These are phyloP conservation scores for Trichoplax adhaerens DNA, from an alignment of 37 sponge, comb jelly and placozoan genomes.

Conservation along the genomic window DNA sequence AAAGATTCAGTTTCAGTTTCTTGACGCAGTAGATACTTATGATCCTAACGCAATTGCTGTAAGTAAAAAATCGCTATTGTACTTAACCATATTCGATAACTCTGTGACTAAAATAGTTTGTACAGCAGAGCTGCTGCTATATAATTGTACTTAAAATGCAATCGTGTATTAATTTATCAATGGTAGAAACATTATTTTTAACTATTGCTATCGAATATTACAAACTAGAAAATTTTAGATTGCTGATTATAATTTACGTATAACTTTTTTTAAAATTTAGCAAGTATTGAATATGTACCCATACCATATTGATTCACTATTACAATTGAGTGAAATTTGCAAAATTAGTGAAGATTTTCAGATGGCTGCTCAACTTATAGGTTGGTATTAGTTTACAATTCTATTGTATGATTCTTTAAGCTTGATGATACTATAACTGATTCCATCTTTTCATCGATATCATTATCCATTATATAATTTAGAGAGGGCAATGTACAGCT, in stretches of 20 bases:
- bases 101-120: too few species aligned
- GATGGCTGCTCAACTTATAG: conserved; percentile 76
- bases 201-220: too few species aligned
- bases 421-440: too few species aligned
- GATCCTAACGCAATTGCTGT: conserved; percentile 68
- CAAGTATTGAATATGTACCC: conserved; percentile 60
- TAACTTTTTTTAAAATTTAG: background rate
- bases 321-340: conserved; percentile 90
- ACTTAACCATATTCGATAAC: too few species aligned
- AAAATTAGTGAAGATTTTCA: conserved; percentile 77
- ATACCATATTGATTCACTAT: conserved; percentile 84
- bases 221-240: too few species aligned
- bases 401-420: background rate
- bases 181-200: too few species aligned
- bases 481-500: conserved; percentile 72
- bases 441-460: too few species aligned
- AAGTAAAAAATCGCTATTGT: conserved; percentile 2
- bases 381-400: conserved; percentile 8
- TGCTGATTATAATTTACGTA: too few species aligned
- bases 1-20: conserved; percentile 48
- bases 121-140: too few species aligned
- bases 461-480: background rate
- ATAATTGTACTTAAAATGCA: background rate
- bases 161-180: too few species aligned
- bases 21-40: conserved; percentile 63